Evolutionary conservation across 1,140 invertebrate species (phyloP).

Genomic region (Phenacoccus solenopsis): DNA sequence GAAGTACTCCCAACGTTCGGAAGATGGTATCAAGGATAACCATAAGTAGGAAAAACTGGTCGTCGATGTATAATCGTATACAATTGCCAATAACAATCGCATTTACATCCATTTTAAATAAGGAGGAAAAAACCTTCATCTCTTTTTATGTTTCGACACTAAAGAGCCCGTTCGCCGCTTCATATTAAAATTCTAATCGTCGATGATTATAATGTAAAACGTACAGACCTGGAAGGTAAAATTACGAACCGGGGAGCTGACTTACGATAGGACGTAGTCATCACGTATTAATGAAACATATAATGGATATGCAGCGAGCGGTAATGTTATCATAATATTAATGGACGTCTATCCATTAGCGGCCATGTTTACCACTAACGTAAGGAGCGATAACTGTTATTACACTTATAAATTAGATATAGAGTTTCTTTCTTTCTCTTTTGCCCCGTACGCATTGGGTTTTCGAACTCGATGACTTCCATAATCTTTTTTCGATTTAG

Average conservation of each 20-base stretch:
- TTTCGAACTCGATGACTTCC: no score
- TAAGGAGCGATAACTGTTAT: conserved; percentile 17
- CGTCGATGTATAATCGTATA: conserved; percentile 14
- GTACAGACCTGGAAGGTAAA: conserved; percentile 10
- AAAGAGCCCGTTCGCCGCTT: conserved; percentile 7
- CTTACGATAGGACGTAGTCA: conserved; percentile 16
- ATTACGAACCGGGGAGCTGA: conserved; percentile 11
- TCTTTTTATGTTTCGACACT: background rate
- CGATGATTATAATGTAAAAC: conserved; percentile 17
- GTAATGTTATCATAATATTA: conserved; percentile 18
- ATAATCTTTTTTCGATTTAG: background rate
- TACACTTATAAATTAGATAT: conserved; percentile 18
- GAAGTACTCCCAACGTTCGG: background rate
- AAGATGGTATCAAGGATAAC: conserved; percentile 14
- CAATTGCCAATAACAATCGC: conserved; percentile 16
- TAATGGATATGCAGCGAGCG: conserved; percentile 17
- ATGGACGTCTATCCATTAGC: conserved; percentile 17
- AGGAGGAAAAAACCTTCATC: conserved; percentile 4
- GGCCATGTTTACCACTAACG: conserved; percentile 17
- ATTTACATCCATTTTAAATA: conserved; percentile 18
- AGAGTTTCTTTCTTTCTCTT: conserved; percentile 7
- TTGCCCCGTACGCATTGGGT: no score
- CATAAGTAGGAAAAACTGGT: conserved; percentile 17
- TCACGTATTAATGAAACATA: conserved; percentile 16
- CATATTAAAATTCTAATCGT: conserved; percentile 16